These are phyloP conservation scores for Clarias platycephalus DNA, from an alignment of 2,797 vertebrate species.

Conservation along the genomic window DNA sequence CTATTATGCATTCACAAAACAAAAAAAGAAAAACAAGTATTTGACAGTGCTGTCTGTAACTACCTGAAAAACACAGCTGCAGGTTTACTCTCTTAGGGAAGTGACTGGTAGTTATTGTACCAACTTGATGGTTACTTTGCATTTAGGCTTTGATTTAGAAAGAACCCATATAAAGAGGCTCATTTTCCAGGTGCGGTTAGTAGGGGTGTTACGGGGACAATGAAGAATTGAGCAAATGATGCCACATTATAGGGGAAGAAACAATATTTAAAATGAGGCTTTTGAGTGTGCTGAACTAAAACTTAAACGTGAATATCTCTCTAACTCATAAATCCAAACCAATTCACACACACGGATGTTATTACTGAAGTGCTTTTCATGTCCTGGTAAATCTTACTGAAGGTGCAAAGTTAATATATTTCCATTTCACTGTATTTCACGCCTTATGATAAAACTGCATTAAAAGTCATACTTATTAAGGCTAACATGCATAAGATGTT, in stretches of 20 bases:
- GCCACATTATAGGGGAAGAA: neutral
- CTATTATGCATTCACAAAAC: neutral
- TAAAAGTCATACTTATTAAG: neutral
- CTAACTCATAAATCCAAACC: neutral
- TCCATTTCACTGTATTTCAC: neutral
- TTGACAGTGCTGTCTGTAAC: neutral
- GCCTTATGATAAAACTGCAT: neutral
- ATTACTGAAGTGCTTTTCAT: neutral
- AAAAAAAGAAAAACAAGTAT: neutral
- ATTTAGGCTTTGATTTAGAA: constrained; percentile 4
- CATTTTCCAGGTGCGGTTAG: neutral
- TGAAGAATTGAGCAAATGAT: neutral
- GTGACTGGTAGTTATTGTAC: neutral
- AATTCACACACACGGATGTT: neutral
- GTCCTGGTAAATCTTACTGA: neutral
- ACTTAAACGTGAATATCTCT: neutral
- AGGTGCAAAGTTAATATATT: neutral
- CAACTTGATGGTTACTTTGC: neutral
- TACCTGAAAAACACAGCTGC: neutral
- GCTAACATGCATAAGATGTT: neutral
- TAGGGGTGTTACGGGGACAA: neutral
- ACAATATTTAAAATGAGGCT: neutral
- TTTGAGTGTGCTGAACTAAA: neutral
- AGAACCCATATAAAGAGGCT: neutral
- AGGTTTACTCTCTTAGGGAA: constrained; percentile 5